Conservation (phyloP, 2,797 vertebrate genomes). For the Emydoidea blandingii region DNA sequence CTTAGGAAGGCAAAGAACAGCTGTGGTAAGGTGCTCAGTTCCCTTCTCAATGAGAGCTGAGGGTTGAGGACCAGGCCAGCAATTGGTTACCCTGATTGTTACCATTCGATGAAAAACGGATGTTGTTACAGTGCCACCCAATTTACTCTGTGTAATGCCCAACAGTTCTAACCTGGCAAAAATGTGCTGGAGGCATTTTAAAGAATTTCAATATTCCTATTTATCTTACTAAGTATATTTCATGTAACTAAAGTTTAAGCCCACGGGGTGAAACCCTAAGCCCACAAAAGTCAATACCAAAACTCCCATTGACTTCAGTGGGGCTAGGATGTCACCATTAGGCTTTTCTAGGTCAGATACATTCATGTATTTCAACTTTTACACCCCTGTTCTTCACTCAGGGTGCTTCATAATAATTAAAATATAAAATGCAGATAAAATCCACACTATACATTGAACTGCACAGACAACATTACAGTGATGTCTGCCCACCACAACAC, state of each 20-base stretch:
- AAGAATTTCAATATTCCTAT: neutral
- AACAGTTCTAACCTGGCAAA: neutral
- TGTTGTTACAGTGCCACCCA: neutral
- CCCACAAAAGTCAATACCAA: neutral
- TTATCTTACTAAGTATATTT: neutral
- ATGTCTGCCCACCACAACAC: neutral
- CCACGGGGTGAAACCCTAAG: neutral
- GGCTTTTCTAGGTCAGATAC: neutral
- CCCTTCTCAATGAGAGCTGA: neutral
- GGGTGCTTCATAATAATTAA: neutral
- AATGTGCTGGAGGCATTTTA: rapidly evolving
- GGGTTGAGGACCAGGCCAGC: neutral
- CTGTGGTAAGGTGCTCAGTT: neutral
- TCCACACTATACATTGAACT: neutral
- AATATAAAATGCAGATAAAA: neutral
- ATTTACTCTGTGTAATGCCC: neutral
- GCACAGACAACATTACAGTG: neutral
- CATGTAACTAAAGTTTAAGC: neutral
- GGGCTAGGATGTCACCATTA: neutral
- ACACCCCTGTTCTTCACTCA: neutral
- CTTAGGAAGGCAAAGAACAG: neutral
- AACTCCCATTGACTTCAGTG: neutral
- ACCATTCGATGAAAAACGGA: rapidly evolving
- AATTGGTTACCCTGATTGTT: neutral
- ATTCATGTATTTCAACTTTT: neutral